Evolutionary conservation across 2,113 vertebrate species (phyloP), one percentile per base, ranked within the genome.

Genomic region (Ovis canadensis): DNA sequence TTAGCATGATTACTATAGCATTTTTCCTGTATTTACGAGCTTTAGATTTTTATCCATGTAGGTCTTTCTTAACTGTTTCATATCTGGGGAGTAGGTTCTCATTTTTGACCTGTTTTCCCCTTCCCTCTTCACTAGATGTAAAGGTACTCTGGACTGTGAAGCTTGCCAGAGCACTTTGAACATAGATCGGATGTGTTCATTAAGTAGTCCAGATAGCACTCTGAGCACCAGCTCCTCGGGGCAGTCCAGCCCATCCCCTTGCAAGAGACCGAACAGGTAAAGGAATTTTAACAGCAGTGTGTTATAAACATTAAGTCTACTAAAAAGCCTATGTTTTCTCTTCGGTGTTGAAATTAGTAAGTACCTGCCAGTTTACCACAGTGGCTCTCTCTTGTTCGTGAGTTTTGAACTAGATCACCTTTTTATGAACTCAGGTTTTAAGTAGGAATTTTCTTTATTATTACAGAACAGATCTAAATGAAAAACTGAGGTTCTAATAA

Each of bases 201-300:
- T 99, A 87, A 99, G 99, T 98, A 99, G 99, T 97, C 99, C 99
- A 3, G 99, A 99, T 64, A 99, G 99, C 97, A 99, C 99, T 0
- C 98, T 99, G 96, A 99, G 99, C 97, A 99, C 99, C 84, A 99
- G 99, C 97, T 99, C 99, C 97, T 99, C 99, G 0, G 99, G 99
- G 54, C 99, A 99, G 95, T 99, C 99, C 96, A 99, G 99, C 98
- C 99, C 99, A 1, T 99, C 99, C 48, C 99, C 99, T 77, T 99
- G 99, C 98, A 99, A 99, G 98, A 99, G 99, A 98, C 99, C 99
- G 40, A 99, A 99, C 99, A 99, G 99, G 99, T 99, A 98, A 97
- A 64, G 78, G 23, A 71, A 77, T 67, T 93, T 81, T 29, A 59
- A 5, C 25, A 62, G 31, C 36, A 14, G 8, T 64, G 8, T 45